These are phyloP conservation scores for Ichneumoninae sp. DNA, from an alignment of 2,888 invertebrate species.

Conservation along the genomic window DNA sequence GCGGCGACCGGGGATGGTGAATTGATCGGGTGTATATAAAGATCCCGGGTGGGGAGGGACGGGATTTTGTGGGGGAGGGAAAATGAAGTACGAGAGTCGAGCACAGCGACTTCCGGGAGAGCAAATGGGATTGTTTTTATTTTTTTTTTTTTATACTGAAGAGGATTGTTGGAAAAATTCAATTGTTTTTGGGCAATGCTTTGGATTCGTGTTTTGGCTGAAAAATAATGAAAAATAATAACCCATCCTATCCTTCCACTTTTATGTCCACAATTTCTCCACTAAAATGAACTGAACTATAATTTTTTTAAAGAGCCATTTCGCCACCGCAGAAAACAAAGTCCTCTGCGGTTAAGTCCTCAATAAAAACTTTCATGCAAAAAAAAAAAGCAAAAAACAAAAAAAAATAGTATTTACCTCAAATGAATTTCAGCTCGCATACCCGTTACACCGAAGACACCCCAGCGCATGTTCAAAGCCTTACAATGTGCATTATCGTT, in stretches of 20 bases:
- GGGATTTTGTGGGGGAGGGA: neutral
- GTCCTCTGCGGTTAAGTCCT: neutral
- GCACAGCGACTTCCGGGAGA: neutral
- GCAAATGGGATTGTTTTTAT: neutral
- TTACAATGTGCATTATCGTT: constrained; percentile 15
- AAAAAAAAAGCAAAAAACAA: neutral
- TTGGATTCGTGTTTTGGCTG: too few relatives aligned
- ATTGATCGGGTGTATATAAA: constrained; percentile 41
- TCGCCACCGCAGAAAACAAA: too few relatives aligned
- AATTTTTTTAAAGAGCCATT: too few relatives aligned
- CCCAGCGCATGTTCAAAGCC: neutral
- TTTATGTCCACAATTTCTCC: too few relatives aligned
- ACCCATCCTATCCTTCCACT: too few relatives aligned
- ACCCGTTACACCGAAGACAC: neutral
- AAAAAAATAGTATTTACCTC: neutral
- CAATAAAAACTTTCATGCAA: neutral
- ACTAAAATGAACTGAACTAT: too few relatives aligned
- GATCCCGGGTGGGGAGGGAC: neutral
- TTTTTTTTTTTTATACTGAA: neutral
- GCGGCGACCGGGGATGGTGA: constrained; percentile 1
- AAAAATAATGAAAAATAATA: too few relatives aligned
- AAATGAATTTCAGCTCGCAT: neutral
- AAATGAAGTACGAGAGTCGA: neutral
- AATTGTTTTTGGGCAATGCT: neutral
- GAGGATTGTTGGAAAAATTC: neutral